Conservation (phyloP, 2,888 invertebrate genomes). For the Conistra vaccinii region DNA sequence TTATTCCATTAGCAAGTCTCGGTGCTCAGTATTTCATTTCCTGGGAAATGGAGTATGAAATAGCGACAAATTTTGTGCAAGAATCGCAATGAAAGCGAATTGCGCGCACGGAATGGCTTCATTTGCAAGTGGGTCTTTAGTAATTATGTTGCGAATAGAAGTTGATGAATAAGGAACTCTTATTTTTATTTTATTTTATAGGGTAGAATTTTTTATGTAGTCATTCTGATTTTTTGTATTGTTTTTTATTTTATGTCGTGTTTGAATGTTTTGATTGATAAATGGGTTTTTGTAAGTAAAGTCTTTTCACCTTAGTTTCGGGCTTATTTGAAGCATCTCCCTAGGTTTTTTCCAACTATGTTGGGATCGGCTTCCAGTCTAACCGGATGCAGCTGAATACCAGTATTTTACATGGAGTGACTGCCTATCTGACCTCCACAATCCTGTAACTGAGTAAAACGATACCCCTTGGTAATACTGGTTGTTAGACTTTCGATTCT, state of each 20-base stretch:
- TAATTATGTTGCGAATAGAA: slow-evolving; percentile 26
- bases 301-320: no score
- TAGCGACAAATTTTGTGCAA: slow-evolving; percentile 63
- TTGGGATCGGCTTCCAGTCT: no score
- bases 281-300: no score
- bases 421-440: no score
- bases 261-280: no score
- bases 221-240: neutral
- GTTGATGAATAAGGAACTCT: slow-evolving; percentile 20
- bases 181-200: slow-evolving; percentile 12
- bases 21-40: slow-evolving; percentile 62
- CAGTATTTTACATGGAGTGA: no score
- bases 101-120: slow-evolving; percentile 63
- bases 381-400: no score
- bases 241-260: neutral
- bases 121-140: slow-evolving; percentile 60
- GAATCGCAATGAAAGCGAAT: slow-evolving; percentile 69
- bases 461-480: no score
- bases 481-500: no score
- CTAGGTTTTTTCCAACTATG: no score
- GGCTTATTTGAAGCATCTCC: no score
- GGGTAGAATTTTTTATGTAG: neutral
- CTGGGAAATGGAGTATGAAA: slow-evolving; percentile 65
- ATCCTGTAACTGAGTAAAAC: no score
- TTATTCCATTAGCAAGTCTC: slow-evolving; percentile 29